Evolutionary conservation across 2,797 vertebrate species (phyloP).

Genomic region (Anabacerthia variegaticeps): DNA sequence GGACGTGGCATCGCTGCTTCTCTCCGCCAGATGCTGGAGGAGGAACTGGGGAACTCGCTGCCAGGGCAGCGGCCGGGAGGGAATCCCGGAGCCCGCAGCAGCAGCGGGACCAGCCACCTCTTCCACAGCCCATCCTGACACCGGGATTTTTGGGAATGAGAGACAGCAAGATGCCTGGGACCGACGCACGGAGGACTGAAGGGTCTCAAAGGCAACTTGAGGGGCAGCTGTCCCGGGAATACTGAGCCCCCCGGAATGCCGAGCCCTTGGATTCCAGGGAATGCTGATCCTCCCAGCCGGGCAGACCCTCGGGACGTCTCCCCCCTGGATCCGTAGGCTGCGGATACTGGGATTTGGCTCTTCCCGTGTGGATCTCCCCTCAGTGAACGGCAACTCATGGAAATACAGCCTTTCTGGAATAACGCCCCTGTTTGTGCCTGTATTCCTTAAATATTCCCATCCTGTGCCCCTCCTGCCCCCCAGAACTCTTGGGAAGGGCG

Average conservation of each 20-base stretch:
- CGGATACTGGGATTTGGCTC: not conserved
- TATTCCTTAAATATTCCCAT: not conserved
- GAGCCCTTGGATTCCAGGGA: not conserved
- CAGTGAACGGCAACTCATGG: not conserved
- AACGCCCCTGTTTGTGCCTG: not conserved
- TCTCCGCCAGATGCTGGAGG: conserved; percentile 67
- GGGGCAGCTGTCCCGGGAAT: not conserved
- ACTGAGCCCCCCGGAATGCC: not conserved
- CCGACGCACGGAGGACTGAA: accelerated
- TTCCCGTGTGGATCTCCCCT: not conserved
- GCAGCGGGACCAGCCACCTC: not conserved
- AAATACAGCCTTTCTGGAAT: not conserved
- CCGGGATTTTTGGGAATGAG: not conserved
- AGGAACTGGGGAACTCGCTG: conserved; percentile 65
- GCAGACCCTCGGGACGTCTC: not conserved
- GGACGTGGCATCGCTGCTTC: accelerated
- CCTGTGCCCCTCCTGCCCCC: not conserved
- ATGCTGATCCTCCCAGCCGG: not conserved
- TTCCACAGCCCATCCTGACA: not conserved
- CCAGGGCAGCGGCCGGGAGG: not conserved
- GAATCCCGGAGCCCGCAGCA: not conserved
- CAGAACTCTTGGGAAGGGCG: too few species aligned
- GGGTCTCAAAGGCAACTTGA: too few species aligned
- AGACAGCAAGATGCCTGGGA: not conserved
- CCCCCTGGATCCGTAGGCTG: not conserved